phyloP scores from a whole-genome alignment of 2,888 invertebrate species.

The Notocelia uddmanniana region DNA sequence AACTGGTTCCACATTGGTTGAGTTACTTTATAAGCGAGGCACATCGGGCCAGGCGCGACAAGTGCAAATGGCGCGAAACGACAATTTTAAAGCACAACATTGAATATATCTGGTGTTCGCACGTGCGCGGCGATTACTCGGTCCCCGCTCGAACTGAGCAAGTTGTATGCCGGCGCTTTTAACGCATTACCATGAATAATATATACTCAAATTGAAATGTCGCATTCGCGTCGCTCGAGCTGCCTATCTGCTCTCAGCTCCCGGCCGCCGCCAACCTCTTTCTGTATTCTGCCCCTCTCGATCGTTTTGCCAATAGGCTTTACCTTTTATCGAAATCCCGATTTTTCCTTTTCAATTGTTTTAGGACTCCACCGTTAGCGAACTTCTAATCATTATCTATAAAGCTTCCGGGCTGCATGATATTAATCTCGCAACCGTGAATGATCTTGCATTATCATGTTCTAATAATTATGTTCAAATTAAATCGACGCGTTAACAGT shows the following conservation, averaged over 20 bases:
- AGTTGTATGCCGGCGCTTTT: conserved; percentile 81
- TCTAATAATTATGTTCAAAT: conserved; percentile 33
- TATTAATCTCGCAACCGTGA: conserved; percentile 26
- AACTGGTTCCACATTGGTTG: conserved; percentile 66
- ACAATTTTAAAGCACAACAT: conserved; percentile 83
- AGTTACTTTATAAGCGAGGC: conserved; percentile 80
- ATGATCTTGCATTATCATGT: conserved; percentile 34
- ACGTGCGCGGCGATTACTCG: conserved; percentile 81
- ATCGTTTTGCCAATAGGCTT: conserved; percentile 76
- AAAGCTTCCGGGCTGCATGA: conserved; percentile 12
- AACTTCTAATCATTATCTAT: conserved; percentile 27
- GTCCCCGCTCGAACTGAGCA: conserved; percentile 68
- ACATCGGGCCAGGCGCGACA: conserved; percentile 71
- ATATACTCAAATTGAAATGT: conserved; percentile 85
- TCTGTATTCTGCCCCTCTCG: conserved; percentile 71
- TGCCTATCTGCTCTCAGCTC: conserved; percentile 73
- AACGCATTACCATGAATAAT: conserved; percentile 86
- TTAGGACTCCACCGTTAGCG: conserved; percentile 33
- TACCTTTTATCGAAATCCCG: conserved; percentile 72
- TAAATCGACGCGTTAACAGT: conserved; percentile 54
- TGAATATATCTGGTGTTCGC: conserved; percentile 77
- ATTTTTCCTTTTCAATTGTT: conserved; percentile 56
- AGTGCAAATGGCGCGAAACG: conserved; percentile 82
- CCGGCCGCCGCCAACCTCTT: conserved; percentile 59
- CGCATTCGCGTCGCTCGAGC: conserved; percentile 80